Conservation (phyloP, 2,797 vertebrate genomes). For the Betta splendens region DNA sequence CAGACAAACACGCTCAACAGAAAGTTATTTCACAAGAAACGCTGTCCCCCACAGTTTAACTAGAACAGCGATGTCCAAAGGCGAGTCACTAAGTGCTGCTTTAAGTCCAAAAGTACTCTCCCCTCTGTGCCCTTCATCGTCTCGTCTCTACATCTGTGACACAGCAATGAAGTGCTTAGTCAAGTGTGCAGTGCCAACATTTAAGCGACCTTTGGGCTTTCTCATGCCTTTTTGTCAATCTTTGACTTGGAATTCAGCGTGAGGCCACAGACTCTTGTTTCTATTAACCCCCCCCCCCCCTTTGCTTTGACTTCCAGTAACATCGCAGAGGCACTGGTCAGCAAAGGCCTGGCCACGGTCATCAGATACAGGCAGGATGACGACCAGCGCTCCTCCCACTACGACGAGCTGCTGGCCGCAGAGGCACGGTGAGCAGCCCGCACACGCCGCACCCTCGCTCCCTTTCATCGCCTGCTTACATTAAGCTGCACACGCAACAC, state of each 20-base stretch:
- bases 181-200: slow-evolving; percentile 50
- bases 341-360: slow-evolving; percentile 94
- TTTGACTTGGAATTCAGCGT: slow-evolving; percentile 7
- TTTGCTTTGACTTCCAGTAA: slow-evolving; percentile 80
- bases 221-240: slow-evolving; percentile 19
- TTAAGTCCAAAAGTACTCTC: slow-evolving; percentile 34
- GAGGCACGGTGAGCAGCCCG: slow-evolving; percentile 88
- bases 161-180: slow-evolving; percentile 29
- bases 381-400: slow-evolving; percentile 95
- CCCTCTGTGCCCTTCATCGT: slow-evolving; percentile 35
- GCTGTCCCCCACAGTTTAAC: slow-evolving; percentile 18
- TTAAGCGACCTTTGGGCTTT: slow-evolving; percentile 48
- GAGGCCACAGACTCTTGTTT: neutral
- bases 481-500: neutral
- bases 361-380: slow-evolving; percentile 97
- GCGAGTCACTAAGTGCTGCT: slow-evolving; percentile 47
- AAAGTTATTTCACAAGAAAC: slow-evolving; percentile 2
- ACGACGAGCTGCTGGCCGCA: slow-evolving; percentile 93
- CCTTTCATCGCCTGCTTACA: slow-evolving; percentile 14
- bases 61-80: slow-evolving; percentile 44
- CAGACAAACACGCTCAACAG: slow-evolving; percentile 3
- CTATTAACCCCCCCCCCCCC: slow-evolving; percentile 26
- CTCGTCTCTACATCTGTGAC: slow-evolving; percentile 30
- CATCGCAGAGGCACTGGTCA: slow-evolving; percentile 95
- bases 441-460: slow-evolving; percentile 1